These are phyloP conservation scores for Acipenser transmontanus DNA, from an alignment of 2,797 vertebrate species.

Conservation along the genomic window DNA sequence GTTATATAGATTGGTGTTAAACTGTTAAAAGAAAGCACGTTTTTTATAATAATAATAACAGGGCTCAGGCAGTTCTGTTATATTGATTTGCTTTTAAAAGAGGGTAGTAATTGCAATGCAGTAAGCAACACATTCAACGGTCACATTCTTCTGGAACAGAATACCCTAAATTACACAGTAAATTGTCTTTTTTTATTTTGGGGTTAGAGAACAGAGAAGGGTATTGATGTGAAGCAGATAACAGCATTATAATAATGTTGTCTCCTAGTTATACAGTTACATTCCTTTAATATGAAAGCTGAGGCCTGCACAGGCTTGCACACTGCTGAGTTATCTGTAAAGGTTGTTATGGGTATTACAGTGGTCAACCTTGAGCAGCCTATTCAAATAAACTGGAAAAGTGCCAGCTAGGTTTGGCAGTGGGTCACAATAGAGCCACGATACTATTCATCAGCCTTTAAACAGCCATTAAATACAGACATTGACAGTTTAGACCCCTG, in stretches of 20 bases:
- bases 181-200: not conserved
- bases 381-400: accelerated
- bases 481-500: constrained; percentile 10
- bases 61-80: constrained; percentile 51
- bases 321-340: not conserved
- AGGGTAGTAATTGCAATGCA: constrained; percentile 58
- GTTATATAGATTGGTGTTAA: too few species aligned
- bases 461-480: not conserved
- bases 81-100: constrained; percentile 50
- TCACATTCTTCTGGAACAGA: constrained; percentile 39
- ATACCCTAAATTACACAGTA: constrained; percentile 28
- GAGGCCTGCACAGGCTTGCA: not conserved
- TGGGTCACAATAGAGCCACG: not conserved
- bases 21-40: constrained; percentile 4
- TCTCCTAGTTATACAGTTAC: constrained; percentile 14
- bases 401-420: not conserved
- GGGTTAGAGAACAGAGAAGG: constrained; percentile 4
- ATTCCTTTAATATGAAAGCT: not conserved
- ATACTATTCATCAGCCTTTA: not conserved
- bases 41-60: constrained; percentile 40
- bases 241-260: constrained; percentile 1
- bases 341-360: not conserved
- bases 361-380: not conserved
- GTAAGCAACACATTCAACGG: constrained; percentile 41
- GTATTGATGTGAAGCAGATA: constrained; percentile 5